Base-by-base conservation (phyloP, 2,797 vertebrate genomes). In the Peromyscus attwateri region DNA sequence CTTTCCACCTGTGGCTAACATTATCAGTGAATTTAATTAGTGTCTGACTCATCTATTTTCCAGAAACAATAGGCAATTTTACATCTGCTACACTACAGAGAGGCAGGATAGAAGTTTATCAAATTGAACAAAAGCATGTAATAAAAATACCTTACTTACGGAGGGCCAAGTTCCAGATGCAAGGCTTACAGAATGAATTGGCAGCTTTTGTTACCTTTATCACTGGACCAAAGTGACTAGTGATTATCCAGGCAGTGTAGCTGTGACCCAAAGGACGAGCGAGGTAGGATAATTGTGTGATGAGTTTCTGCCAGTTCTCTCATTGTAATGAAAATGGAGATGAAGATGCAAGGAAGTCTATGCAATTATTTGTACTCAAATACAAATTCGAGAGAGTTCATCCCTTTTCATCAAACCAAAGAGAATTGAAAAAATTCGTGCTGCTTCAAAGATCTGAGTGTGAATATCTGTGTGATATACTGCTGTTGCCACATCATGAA, bases 41-140 rank as follows among this genome's bases (percentile, higher is more conserved):
- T 92, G 60, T 77, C 91, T 34, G 43, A 97, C 88, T 91, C 62
- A 97, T 79, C 89, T 73, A 88, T 80, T 95, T 97, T 97, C 37
- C 60, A 95, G 95, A 97, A 97, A 97, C 94, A 97, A 97, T 7
- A 94, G 76, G 85, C 80, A 96, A 82, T 94, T 97, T 95, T 76
- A 92, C 11, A 6, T 85, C 79, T 94, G 76, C 66, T 94, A 94
- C 75, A 92, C 37, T 60, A 96, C 29, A 49, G 14, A 62, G 0
- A 96, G 92, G 87, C 79, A 92, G 96, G 92, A 83, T 21, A 96
- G 89, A 93, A 95, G 79, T 93, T 96, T 94, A 95, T 94, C 60
- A 76, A 82, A 87, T 81, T 71, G 80, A 94, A 97, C 76, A 95
- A 97, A 98, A 97, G 89, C 27, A 6, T n/a, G 91, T 94, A 92